Conservation (phyloP, 1,140 invertebrate species). For the Panonychus citri region DNA sequence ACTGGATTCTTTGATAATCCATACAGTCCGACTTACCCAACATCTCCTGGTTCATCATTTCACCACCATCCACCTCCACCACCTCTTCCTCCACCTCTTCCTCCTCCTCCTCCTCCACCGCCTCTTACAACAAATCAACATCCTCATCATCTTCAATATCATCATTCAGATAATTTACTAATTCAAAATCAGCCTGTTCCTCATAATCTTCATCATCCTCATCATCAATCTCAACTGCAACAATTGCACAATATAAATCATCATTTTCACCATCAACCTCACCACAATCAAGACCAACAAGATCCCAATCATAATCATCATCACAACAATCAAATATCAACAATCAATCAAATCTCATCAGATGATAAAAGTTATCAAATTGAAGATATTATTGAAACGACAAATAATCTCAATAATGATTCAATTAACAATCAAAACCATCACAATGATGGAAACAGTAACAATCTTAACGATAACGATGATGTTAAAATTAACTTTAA, state of each 20-base stretch:
- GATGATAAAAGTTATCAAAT: not conserved
- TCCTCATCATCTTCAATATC: not conserved
- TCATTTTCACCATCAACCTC: conserved; percentile 1
- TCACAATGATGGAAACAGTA: not conserved
- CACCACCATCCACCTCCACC: not conserved
- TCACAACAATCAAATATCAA: not conserved
- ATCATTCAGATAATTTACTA: not conserved
- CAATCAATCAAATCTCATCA: not conserved
- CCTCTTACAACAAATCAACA: no score
- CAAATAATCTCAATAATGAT: no score
- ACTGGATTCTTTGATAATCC: not conserved
- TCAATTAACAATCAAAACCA: no score
- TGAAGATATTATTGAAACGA: no score
- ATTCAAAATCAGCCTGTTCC: not conserved
- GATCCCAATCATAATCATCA: not conserved
- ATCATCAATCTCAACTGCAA: not conserved
- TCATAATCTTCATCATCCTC: no score
- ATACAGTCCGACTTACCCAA: not conserved
- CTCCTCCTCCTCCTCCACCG: no score
- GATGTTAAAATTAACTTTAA: no score
- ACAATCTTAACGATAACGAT: not conserved
- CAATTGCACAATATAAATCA: not conserved
- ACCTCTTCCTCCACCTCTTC: no score
- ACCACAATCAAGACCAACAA: not conserved
- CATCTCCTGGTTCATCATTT: no score